Evolutionary conservation across 2,113 vertebrate species (phyloP), one percentile per base, ranked within the genome.

Genomic region (Tetraodon nigroviridis): DNA sequence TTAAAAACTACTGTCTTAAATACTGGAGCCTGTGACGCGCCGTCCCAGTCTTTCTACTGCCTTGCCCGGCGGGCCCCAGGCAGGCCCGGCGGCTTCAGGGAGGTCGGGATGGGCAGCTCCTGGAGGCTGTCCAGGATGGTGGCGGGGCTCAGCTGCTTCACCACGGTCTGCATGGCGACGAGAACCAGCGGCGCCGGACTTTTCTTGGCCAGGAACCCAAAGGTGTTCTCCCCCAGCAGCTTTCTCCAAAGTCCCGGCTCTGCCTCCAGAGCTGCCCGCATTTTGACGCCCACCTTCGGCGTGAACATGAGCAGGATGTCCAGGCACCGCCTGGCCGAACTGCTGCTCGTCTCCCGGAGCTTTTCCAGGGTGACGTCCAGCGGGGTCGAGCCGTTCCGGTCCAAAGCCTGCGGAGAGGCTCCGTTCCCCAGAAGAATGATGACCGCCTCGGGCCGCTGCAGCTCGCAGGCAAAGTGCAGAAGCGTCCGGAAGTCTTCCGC

Each of bases 221-320:
- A 92, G 21, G 88, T 92, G 17, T 92, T 91, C 78, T 92, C 86
- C 3, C 93, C 93, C 45, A 95, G 87, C 56, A 92, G 63, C 55
- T 78, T 45, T 53, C 80, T 79, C 93, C 93, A 95, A 70, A 79
- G 76, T 1, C 84, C 79, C 0, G 91, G 88, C n/a, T 94, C 89
- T 19, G 87, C 84, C 46, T 55, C 78, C 59, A 94, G 82, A 11
- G 82, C 75, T 51, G 73, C 86, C 40, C 84, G 78, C 92, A 92
- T 88, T 65, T 92, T 91, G 66, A 93, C 93, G 37, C 71, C 82
- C 3, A 90, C 64, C 12, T 75, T 85, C 2, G 91, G 91, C 86
- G 90, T 92, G 81, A 94, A 95, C 48, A 95, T 85, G 69, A 94
- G 85, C 78, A 95, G 84, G 73, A 90, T 91, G 76, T 95, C 89